phyloP scores from a whole-genome alignment of 2,888 invertebrate species.

The Tetragonisca angustula region DNA sequence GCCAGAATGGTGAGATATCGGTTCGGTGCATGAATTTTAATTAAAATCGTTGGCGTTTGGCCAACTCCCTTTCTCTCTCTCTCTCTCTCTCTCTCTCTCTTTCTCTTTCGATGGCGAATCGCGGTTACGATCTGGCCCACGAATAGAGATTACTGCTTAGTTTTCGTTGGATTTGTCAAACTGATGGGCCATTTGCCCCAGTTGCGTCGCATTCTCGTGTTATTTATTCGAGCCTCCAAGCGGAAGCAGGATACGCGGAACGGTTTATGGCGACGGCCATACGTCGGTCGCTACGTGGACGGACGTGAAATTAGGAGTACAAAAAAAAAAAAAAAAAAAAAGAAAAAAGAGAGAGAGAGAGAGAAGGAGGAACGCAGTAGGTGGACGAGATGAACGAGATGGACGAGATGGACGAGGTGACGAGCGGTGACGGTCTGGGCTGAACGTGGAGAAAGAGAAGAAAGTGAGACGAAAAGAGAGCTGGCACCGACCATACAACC shows the following conservation, averaged over 20 bases:
- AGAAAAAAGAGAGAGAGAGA: too few relatives aligned
- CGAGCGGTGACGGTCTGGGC: neutral
- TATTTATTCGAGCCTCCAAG: constrained; percentile 1
- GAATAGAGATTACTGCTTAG: neutral
- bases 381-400: neutral
- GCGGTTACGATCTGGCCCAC: neutral
- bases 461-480: constrained; percentile 54
- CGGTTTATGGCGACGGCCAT: too few relatives aligned
- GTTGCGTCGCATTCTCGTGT: constrained; percentile 9
- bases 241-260: too few relatives aligned
- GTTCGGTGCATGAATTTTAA: constrained; percentile 60
- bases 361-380: neutral
- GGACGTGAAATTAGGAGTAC: constrained; percentile 60
- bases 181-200: constrained; percentile 28
- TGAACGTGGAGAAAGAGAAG: constrained; percentile 27
- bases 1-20: constrained; percentile 51
- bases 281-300: neutral
- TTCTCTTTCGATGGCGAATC: constrained; percentile 40
- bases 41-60: constrained; percentile 50
- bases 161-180: constrained; percentile 60
- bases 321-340: constrained; percentile 7
- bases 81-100: too few relatives aligned
- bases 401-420: neutral
- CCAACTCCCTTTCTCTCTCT: neutral
- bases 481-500: constrained; percentile 57